Percentiles rank a stretch among this genome's conserved stretches.
Evolutionary conservation across 2,113 vertebrate species (phyloP).

Genomic region (Chloebia gouldiae): DNA sequence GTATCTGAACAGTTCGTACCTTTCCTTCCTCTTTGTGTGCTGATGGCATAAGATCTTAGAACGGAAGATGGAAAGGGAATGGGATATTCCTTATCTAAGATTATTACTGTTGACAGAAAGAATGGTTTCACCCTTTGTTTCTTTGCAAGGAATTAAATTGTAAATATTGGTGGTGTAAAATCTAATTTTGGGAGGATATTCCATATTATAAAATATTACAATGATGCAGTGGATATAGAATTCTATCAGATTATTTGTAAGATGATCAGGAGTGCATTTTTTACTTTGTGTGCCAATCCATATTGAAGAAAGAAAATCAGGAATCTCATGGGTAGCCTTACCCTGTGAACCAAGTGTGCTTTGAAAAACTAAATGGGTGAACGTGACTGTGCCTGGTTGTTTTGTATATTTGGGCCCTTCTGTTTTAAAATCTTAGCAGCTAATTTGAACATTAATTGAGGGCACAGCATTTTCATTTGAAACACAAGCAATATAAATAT

Average conservation of each 20-base stretch:
- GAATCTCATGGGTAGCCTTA: background rate
- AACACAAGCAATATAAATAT: background rate
- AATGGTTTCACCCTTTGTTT: background rate
- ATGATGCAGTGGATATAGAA: background rate
- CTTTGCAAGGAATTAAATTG: background rate
- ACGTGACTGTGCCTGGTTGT: accelerated
- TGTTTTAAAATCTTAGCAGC: background rate
- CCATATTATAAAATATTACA: accelerated
- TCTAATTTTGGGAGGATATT: background rate
- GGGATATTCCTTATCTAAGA: background rate
- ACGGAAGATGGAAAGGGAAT: background rate
- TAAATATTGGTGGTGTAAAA: background rate
- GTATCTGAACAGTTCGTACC: background rate
- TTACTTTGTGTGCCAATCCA: background rate
- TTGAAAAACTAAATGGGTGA: background rate
- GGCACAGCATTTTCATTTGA: background rate
- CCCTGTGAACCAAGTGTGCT: background rate
- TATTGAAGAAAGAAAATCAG: background rate
- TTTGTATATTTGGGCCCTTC: background rate
- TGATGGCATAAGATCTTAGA: background rate
- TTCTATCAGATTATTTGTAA: background rate
- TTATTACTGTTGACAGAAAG: background rate
- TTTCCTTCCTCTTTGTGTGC: background rate
- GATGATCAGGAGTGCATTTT: background rate
- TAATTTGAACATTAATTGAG: background rate